Percentiles rank a stretch among this genome's conserved stretches.
These are phyloP conservation scores for Syndactyla subalaris DNA, from an alignment of 2,797 vertebrate genomes.

Conservation along the genomic window DNA sequence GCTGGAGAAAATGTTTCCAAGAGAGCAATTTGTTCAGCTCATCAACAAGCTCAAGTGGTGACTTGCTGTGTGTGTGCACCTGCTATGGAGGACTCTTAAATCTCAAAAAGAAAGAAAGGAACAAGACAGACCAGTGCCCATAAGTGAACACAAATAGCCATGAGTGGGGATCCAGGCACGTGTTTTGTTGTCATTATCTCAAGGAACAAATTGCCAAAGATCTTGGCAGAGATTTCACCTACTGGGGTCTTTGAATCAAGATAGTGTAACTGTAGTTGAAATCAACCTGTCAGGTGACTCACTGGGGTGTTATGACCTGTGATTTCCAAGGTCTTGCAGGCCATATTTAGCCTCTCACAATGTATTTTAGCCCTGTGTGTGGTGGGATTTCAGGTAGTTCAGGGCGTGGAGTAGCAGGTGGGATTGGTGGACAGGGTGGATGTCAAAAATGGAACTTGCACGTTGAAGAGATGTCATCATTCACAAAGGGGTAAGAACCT, in stretches of 20 bases:
- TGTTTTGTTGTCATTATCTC: background rate
- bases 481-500: background rate
- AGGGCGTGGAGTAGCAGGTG: background rate
- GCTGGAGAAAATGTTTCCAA: constrained; percentile 14
- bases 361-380: accelerated
- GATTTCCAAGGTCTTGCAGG: background rate
- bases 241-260: background rate
- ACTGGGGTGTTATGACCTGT: background rate
- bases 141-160: background rate
- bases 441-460: accelerated
- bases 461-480: background rate
- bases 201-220: background rate
- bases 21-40: constrained; percentile 17
- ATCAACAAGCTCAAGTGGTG: background rate
- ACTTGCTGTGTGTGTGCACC: background rate
- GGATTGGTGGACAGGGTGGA: background rate
- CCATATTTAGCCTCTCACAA: background rate
- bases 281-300: accelerated
- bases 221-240: background rate
- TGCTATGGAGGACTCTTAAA: background rate
- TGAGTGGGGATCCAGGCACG: background rate
- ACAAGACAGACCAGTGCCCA: background rate
- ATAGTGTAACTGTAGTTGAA: background rate
- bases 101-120: background rate
- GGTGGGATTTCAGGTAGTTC: background rate